Conservation (phyloP, 1,140 invertebrate genomes). For the Sinella curviseta region DNA sequence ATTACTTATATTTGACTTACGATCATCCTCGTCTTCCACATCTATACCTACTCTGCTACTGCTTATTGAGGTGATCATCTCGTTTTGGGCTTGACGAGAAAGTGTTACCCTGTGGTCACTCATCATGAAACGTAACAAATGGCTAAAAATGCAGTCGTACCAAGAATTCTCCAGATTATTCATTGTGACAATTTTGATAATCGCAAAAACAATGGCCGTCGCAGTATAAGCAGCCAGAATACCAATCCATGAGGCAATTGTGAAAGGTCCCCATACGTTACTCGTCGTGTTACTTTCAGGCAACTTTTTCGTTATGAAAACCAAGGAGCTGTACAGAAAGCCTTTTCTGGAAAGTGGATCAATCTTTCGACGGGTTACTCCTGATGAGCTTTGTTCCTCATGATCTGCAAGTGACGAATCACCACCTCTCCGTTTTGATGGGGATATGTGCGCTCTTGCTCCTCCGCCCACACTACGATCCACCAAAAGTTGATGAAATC, state of each 20-base stretch:
- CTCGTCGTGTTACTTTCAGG: conserved; percentile 1
- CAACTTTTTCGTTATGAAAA: conserved; percentile 27
- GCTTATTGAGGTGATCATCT: background rate
- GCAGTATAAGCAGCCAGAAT: conserved; percentile 28
- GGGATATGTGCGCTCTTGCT: background rate
- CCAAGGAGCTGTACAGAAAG: conserved; percentile 23
- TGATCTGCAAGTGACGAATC: background rate
- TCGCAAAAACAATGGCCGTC: conserved; percentile 22
- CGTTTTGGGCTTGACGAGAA: too few relatives aligned
- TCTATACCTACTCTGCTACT: background rate
- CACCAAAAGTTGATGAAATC: too few relatives aligned
- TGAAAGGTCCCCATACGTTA: conserved; percentile 30
- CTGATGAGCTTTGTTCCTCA: background rate
- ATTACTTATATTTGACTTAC: background rate
- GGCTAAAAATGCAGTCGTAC: conserved; percentile 37
- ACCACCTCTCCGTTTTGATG: background rate
- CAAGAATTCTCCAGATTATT: conserved; percentile 34
- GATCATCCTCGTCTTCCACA: background rate
- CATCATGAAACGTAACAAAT: conserved; percentile 30
- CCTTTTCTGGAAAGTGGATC: background rate
- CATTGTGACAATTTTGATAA: conserved; percentile 35
- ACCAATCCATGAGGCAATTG: conserved; percentile 26
- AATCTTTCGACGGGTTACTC: background rate
- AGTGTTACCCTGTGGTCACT: background rate
- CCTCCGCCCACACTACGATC: too few relatives aligned